phyloP scores from a whole-genome alignment of 64 coral and sea anemone genomes.

The Astreopora myriophthalma region DNA sequence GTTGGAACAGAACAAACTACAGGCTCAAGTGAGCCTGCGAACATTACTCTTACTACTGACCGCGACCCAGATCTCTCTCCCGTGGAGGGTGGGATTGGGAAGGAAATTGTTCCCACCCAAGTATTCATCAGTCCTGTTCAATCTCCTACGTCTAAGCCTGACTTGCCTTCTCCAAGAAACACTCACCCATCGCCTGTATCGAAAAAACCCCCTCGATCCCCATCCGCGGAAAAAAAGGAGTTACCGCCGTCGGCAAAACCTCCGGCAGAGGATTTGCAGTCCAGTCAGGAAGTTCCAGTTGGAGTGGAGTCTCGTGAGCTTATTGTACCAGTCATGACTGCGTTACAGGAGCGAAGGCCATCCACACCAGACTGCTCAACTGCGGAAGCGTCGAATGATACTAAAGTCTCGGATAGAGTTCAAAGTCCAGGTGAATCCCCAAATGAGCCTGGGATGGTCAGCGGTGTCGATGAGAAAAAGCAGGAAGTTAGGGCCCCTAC shows the following conservation, averaged over 20 bases:
- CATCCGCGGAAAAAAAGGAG: not conserved
- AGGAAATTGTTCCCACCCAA: not conserved
- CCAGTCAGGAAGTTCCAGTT: not conserved
- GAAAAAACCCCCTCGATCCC: not conserved
- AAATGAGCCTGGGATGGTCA: not conserved
- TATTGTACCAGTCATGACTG: constrained; percentile 31
- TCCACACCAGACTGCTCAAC: constrained; percentile 21
- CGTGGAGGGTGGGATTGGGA: not conserved
- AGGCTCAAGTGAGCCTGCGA: not conserved
- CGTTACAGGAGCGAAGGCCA: constrained; percentile 13
- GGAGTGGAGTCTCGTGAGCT: constrained; percentile 1
- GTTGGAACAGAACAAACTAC: not conserved
- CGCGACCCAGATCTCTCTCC: not conserved
- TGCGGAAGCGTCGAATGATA: not conserved
- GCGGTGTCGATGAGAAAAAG: not conserved
- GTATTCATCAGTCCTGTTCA: not conserved
- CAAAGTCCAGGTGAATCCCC: not conserved
- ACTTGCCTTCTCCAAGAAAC: not conserved
- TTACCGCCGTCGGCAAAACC: not conserved
- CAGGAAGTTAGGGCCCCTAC: not conserved
- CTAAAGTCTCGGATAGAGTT: not conserved
- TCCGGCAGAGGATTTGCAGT: not conserved
- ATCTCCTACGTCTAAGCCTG: not conserved
- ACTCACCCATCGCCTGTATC: not conserved
- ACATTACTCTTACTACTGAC: not conserved